Base-by-base conservation (phyloP, 2,113 vertebrate species). In the Caranx melampygus region DNA sequence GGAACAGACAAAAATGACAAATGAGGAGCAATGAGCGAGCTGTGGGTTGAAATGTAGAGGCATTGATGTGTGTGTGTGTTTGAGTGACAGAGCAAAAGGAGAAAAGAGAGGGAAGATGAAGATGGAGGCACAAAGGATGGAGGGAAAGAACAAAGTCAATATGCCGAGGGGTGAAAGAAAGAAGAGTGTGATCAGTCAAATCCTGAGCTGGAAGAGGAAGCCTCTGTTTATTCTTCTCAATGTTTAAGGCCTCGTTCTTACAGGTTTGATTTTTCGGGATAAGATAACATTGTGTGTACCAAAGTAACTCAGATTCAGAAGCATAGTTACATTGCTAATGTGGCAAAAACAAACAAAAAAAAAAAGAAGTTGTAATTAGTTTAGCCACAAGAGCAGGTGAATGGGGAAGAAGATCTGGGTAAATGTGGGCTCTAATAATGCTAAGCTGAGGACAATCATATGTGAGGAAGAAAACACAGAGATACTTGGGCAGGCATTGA, bases 381-480 rank as follows among this genome's bases (percentile, higher is more conserved):
- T 54, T 54, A 11, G 9, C 6, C 51, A 54, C 16, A 3, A 54
- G 49, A 90, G 60, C 87, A 91, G 72, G 83, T 91, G 65, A 91
- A 90, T 20, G 84, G 89, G 33, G 90, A 86, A 79, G 63, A 34
- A 83, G 67, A 84, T 42, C 69, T n/a, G 8, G 83, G 75, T 34
- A 87, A 87, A 89, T 81, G 62, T 91, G 0, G 89, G 91, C 15
- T 91, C 89, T 0, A 93, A 94, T 35, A 91, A 91, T 45, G 91
- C 88, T 62, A 92, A 92, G 60, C 40, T 85, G 57, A 79, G 20
- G 51, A 77, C 57, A 2, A 71, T 60, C 6, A 26, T 63, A 72
- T 42, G 79, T 21, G 89, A 90, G 64, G 75, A 45, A 0, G 82
- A 45, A 51, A 90, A 91, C 86, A 73, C 65, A 21, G 72, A 91